Evolutionary conservation across 2,797 vertebrate species (phyloP).

Genomic region (Pseudochirops corinnae): DNA sequence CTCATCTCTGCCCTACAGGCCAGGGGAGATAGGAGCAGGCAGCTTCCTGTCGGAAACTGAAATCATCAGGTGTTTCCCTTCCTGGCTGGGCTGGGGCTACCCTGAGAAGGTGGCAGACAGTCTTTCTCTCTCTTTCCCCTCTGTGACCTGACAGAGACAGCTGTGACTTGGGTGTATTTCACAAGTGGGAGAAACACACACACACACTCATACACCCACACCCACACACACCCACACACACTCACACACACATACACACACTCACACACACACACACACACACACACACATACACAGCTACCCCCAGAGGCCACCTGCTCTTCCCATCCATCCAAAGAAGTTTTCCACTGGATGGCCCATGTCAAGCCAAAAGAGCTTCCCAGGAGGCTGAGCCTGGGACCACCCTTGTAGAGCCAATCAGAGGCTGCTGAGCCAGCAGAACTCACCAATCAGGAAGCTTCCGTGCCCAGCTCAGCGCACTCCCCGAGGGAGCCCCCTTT

Average conservation of each 20-base stretch:
- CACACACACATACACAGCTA: background rate
- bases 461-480: background rate
- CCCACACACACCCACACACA: background rate
- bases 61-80: slow-evolving; percentile 72
- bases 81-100: background rate
- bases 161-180: background rate
- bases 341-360: background rate
- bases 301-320: background rate
- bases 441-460: background rate
- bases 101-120: slow-evolving; percentile 46
- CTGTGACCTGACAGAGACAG: background rate
- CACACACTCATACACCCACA: background rate
- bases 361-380: background rate
- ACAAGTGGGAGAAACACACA: background rate
- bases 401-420: background rate
- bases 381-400: background rate
- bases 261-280: background rate
- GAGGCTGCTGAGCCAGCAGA: background rate
- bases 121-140: background rate
- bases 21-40: background rate
- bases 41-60: slow-evolving; percentile 70
- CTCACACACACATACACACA: background rate
- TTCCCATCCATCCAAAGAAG: background rate
- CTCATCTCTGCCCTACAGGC: background rate
- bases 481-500: background rate